phyloP scores from a whole-genome alignment of 2,113 vertebrate species.

The Varanus salvator region DNA sequence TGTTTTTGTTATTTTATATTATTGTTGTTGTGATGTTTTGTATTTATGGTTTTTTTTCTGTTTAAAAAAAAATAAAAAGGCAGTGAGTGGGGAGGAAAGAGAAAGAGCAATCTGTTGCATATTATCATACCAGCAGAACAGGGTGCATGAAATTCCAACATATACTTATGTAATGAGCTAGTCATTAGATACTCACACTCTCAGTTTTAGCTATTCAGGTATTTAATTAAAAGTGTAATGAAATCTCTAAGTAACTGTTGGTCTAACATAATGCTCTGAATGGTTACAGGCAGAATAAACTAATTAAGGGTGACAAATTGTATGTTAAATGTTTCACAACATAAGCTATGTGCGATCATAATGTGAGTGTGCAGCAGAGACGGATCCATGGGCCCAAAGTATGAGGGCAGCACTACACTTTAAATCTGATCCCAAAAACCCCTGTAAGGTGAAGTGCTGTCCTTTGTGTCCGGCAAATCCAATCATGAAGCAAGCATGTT shows the following conservation, averaged over 20 bases:
- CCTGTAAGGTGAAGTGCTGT: neutral
- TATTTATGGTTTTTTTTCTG: too few relatives aligned
- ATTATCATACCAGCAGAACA: conserved; percentile 34
- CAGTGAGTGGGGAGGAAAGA: neutral
- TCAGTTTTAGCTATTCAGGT: conserved; percentile 33
- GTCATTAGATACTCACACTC: conserved; percentile 38
- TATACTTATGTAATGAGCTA: conserved; percentile 56
- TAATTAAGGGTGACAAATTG: conserved; percentile 25
- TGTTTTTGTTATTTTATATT: too few relatives aligned
- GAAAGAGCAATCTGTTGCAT: neutral
- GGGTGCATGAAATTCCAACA: conserved; percentile 16
- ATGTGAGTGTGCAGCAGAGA: conserved; percentile 15
- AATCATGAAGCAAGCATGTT: neutral
- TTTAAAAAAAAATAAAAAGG: too few relatives aligned
- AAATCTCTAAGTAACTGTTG: conserved; percentile 31
- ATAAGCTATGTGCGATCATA: conserved; percentile 27
- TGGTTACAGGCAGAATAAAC: neutral
- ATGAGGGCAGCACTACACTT: neutral
- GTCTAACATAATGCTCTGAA: conserved; percentile 21
- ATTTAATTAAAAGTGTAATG: conserved; percentile 47
- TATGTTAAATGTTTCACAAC: conserved; percentile 13
- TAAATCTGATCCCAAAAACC: neutral
- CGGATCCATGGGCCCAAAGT: conserved; percentile 1
- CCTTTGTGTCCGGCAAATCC: neutral
- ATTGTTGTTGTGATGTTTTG: too few relatives aligned